Evolutionary conservation across 1,140 invertebrate genomes (phyloP).

Genomic region (Platorchestia sp.): DNA sequence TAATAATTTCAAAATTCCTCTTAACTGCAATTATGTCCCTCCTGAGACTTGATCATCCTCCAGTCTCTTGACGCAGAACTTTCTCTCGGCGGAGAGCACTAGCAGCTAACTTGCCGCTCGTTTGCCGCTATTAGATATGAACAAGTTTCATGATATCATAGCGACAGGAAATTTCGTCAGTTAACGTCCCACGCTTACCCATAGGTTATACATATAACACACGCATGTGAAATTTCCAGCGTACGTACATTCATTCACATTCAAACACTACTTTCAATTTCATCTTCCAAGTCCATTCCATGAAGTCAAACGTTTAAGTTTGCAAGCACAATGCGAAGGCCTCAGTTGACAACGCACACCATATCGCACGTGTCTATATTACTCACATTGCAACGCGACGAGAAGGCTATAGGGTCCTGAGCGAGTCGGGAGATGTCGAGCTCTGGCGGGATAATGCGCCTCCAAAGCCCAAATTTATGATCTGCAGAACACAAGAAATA

Average conservation of each 20-base stretch:
- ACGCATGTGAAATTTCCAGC: background rate
- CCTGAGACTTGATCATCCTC: background rate
- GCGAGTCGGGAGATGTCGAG: background rate
- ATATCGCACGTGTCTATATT: background rate
- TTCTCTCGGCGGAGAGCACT: background rate
- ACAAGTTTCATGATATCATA: background rate
- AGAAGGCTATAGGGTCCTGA: background rate
- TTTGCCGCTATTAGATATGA: background rate
- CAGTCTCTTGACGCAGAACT: background rate
- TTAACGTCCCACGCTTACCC: background rate
- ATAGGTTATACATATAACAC: background rate
- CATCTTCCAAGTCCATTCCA: background rate
- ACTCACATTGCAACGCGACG: background rate
- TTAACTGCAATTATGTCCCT: background rate
- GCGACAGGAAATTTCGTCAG: background rate
- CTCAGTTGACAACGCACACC: background rate
- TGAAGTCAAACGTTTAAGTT: background rate
- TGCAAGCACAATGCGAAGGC: background rate
- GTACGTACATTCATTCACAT: background rate
- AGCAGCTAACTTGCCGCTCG: background rate
- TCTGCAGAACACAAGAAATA: background rate
- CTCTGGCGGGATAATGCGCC: background rate
- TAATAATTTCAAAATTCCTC: too few relatives aligned
- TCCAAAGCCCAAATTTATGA: background rate
- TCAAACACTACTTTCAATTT: background rate